Evolutionary conservation across 2,113 vertebrate genomes (phyloP).

Genomic region (Halichoeres trimaculatus): DNA sequence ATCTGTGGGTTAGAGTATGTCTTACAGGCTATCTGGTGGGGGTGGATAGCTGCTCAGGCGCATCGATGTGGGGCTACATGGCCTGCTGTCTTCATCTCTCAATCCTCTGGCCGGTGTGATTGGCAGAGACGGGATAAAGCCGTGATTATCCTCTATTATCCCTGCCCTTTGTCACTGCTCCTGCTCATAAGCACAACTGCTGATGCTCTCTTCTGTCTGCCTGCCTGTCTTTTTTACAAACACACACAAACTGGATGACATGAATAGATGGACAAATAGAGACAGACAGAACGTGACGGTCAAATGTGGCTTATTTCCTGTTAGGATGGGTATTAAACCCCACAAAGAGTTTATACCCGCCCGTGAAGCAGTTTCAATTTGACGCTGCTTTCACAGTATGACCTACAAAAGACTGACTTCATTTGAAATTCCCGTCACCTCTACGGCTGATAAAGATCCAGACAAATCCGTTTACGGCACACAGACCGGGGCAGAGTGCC

Average conservation of each 20-base stretch:
- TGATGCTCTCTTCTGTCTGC: constrained; percentile 10
- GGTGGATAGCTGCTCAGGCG: constrained; percentile 48
- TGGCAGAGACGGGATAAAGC: constrained; percentile 66
- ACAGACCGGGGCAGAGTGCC: too few relatives aligned
- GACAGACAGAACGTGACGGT: background rate
- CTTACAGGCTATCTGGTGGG: constrained; percentile 51
- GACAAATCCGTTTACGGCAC: too few relatives aligned
- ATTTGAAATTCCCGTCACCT: too few relatives aligned
- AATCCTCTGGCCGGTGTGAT: constrained; percentile 41
- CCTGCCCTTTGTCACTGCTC: constrained; percentile 47
- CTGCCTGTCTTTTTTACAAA: constrained; percentile 1
- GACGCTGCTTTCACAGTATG: too few relatives aligned
- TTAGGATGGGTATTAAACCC: background rate
- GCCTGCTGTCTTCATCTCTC: constrained; percentile 53
- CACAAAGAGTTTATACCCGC: too few relatives aligned
- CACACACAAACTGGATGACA: background rate
- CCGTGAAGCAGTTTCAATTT: too few relatives aligned
- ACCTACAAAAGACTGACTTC: too few relatives aligned
- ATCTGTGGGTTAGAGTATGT: constrained; percentile 43
- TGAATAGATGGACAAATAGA: background rate
- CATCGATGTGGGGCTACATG: constrained; percentile 37
- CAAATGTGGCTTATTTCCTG: background rate
- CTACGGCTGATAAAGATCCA: too few relatives aligned
- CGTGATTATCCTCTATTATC: constrained; percentile 72
- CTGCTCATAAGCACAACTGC: constrained; percentile 34